Base-by-base conservation (phyloP, 1,140 invertebrate species). In the Trichogramma pretiosum region DNA sequence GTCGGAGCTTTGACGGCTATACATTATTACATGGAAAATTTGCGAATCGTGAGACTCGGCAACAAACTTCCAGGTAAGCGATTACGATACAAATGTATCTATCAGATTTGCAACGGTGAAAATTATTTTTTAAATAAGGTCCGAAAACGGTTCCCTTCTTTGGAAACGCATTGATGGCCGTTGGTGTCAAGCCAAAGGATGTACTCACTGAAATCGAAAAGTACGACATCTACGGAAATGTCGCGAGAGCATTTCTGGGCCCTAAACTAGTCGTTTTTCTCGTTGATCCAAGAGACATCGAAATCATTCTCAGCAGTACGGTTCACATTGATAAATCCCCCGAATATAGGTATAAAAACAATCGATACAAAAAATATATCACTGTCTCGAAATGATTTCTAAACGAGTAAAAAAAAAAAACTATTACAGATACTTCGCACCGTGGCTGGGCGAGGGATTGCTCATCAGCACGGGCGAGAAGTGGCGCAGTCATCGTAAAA, bases 391-490 rank as follows among this genome's bases (percentile, higher is more conserved):
- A n/a, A n/a, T n/a, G n/a, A 8, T 38, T 46, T 33, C 28, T n/a
- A n/a, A 32, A 22, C 13, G n/a, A 21, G 14, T 22, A 8, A 3
- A 23, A 26, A 5, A 42, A 26, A 28, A 28, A 9, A 28, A 28
- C 24, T 28, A 11, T 28, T 28, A 11, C 42, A 77, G 78, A 49
- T 89, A 85, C 61, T 85, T 97, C 50, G 83, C 90, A 60, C 88
- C 89, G 1, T 94, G 91, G 90, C 77, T 94, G 32, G 89, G 89
- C 11, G 80, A 89, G 55, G 91, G 90, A 41, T 70, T 94, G 3
- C 74, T 93, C 1, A 90, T 89, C 17, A 88, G 84, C 45, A 79
- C 77, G 18, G 81, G 88, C 19, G 77, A 82, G 34, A 90, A 92
- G 72, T 95, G 92, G 92, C 74, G 80, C 13, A 76, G 73, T 1